These are phyloP conservation scores for Caenorhabditis brenneri DNA, from an alignment of 1,140 invertebrate genomes.

Conservation along the genomic window DNA sequence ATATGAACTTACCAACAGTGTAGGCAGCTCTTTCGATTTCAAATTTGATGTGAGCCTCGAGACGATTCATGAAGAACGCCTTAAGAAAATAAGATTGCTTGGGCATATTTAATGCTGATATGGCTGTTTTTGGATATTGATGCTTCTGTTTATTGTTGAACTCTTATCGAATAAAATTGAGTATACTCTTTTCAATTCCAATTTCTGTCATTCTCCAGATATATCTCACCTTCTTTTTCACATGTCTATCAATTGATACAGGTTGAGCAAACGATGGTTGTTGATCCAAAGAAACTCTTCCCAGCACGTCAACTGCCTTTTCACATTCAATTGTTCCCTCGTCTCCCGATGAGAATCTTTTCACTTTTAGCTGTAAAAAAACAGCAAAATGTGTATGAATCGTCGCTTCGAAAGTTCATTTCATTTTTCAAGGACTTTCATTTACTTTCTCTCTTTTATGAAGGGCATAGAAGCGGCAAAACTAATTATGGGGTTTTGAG, in stretches of 20 bases:
- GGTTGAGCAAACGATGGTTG: slow-evolving; percentile 28
- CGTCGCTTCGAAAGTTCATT: slow-evolving; percentile 17
- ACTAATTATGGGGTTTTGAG: slow-evolving; percentile 26
- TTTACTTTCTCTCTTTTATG: neutral
- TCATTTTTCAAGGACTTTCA: slow-evolving; percentile 9
- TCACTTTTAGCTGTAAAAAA: slow-evolving; percentile 37
- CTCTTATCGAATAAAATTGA: no score
- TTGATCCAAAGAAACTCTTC: slow-evolving; percentile 30
- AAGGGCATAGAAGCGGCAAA: neutral
- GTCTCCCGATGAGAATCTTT: slow-evolving; percentile 36
- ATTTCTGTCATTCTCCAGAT: neutral
- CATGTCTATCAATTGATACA: slow-evolving; percentile 43
- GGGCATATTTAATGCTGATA: no score
- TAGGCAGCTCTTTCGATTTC: slow-evolving; percentile 41
- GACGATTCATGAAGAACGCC: slow-evolving; percentile 44
- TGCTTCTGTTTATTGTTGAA: no score
- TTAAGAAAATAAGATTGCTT: neutral
- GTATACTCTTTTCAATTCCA: neutral
- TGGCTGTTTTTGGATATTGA: no score
- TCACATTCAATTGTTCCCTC: slow-evolving; percentile 39
- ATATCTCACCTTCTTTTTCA: slow-evolving; percentile 42
- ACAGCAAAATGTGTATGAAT: neutral
- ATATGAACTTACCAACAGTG: neutral
- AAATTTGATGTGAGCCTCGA: slow-evolving; percentile 42
- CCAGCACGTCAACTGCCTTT: slow-evolving; percentile 43